These are phyloP conservation scores for Troides oblongomaculatus DNA, from an alignment of 2,888 invertebrate species.

Conservation along the genomic window DNA sequence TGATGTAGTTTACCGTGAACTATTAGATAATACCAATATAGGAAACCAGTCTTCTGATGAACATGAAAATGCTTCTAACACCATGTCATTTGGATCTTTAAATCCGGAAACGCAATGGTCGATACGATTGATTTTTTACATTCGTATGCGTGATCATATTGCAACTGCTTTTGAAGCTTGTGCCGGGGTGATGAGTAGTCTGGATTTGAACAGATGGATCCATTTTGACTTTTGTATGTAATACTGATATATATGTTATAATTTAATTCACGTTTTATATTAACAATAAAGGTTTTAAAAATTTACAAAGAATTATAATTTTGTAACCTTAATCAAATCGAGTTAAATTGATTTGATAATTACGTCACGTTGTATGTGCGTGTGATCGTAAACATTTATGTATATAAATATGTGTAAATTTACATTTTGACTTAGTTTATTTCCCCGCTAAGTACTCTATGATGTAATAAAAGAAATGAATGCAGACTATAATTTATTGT, in stretches of 20 bases:
- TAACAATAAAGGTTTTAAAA: not conserved
- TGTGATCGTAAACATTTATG: no score
- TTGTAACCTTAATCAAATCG: not conserved
- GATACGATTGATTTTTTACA: slow-evolving; percentile 53
- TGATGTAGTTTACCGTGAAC: slow-evolving; percentile 49
- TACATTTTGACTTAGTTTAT: no score
- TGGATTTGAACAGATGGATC: slow-evolving; percentile 68
- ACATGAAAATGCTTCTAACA: slow-evolving; percentile 13
- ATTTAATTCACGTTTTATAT: not conserved
- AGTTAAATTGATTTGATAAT: no score
- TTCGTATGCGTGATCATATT: slow-evolving; percentile 56
- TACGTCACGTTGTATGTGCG: no score
- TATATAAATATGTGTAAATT: no score
- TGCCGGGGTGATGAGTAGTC: slow-evolving; percentile 63
- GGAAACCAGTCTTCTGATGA: slow-evolving; percentile 15
- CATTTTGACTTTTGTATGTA: slow-evolving; percentile 63
- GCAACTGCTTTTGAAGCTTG: slow-evolving; percentile 52
- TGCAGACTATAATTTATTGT: no score
- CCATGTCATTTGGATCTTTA: slow-evolving; percentile 13
- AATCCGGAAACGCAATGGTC: slow-evolving; percentile 3
- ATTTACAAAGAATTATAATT: not conserved
- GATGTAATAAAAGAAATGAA: no score
- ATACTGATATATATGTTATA: not conserved
- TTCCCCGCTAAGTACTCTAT: no score
- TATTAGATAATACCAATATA: slow-evolving; percentile 35